A percentile compares a stretch with the other conserved stretches of the same genome.
Evolutionary conservation across 2,888 invertebrate species (phyloP).

Genomic region (Mellilla xanthometata): DNA sequence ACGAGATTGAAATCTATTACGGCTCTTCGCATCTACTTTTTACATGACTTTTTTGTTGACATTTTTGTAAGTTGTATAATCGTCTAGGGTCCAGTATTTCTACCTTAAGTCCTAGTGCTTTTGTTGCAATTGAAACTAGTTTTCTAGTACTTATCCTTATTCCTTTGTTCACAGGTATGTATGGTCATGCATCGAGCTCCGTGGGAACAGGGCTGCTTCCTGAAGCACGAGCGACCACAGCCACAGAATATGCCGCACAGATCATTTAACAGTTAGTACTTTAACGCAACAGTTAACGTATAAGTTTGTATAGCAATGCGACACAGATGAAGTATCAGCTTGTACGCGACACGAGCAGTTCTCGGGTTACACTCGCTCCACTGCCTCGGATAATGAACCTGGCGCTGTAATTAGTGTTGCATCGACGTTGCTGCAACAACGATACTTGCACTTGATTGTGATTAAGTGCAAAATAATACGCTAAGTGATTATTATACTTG

Average conservation of each 20-base stretch:
- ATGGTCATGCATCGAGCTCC: constrained; percentile 33
- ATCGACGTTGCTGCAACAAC: constrained; percentile 4
- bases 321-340: neutral
- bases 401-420: constrained; percentile 15
- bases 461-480: neutral
- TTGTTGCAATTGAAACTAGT: neutral
- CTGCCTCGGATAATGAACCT: constrained; percentile 19
- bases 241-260: constrained; percentile 3
- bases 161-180: constrained; percentile 32
- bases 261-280: constrained; percentile 2
- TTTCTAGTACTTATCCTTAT: neutral
- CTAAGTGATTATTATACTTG: neutral
- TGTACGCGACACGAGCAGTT: constrained; percentile 15
- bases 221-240: constrained; percentile 36
- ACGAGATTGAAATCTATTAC: constrained; percentile 1
- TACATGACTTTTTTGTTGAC: neutral
- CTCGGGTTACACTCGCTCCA: constrained; percentile 15
- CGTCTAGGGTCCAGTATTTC: too few species aligned
- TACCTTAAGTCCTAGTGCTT: neutral
- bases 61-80: too few species aligned
- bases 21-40: neutral
- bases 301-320: constrained; percentile 7
- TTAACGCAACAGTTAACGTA: neutral
- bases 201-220: constrained; percentile 47
- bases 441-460: neutral